Base-by-base conservation (phyloP, 2,888 invertebrate genomes). In the Leptopilina drosophilae region DNA sequence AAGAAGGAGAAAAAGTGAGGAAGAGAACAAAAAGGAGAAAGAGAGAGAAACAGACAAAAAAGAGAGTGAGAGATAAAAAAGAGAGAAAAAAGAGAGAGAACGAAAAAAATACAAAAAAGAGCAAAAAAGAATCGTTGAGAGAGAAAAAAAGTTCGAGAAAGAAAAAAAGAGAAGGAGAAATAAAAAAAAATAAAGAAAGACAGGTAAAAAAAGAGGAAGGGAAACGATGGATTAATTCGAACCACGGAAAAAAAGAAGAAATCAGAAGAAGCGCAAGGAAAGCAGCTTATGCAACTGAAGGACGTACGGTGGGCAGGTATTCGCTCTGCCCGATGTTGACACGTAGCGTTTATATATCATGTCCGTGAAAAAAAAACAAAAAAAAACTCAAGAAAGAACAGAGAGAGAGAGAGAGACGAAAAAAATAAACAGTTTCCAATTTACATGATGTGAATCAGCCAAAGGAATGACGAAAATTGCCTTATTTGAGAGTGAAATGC, bases 271-370 rank as follows among this genome's bases (percentile, higher is more conserved):
- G 64, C 33, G 76, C 53, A 67, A 49, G 67, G 67, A 67, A 67
- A 11, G 46, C 67, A 46, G 76, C 84, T 85, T 85, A 84, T 82
- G 85, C 84, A 86, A 87, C 81, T 77, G 81, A 78, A 80, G 82
- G 69, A 82, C 82, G 81, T 82, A 83, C 82, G 84, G 80, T 86
- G 83, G 84, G 83, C 85, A 84, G 82, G 82, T 81, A 46, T 69
- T 49, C 81, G 20, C 20, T 84, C 79, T 85, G 85, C 85, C n/a
- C 85, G 33, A 86, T 81, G 85, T 85, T 87, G 88, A 87, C 88
- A 87, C 86, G 86, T 87, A 85, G 83, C 86, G 85, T 87, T 88
- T 87, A 86, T 83, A 87, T 82, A 80, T 86, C 82, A 83, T 85
- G 85, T 26, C 9, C 40, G 78, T 67, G 76, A 64, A 26, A 42